Base-by-base conservation (phyloP, 1,140 invertebrate species). In the Drosophila nasuta region DNA sequence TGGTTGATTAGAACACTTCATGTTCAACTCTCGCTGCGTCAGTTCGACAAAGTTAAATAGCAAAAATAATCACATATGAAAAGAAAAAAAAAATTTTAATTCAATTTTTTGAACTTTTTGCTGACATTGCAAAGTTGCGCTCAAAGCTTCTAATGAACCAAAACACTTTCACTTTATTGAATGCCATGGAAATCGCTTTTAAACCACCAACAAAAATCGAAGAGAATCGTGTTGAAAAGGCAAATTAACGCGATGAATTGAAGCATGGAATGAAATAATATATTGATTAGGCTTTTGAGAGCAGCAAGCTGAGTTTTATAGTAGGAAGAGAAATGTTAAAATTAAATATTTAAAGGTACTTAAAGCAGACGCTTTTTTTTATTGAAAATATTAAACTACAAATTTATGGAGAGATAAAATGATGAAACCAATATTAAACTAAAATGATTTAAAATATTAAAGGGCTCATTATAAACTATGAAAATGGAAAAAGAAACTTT, bases 1-100 rank as follows among this genome's bases (percentile, higher is more conserved):
- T 77, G 77, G 41, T 89, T 88, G 85, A 88, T 88, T 88, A 81
- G 81, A 85, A 66, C 45, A 45, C 62, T 77, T 79, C 74, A 67
- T 46, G 17, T 28, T 43, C 7, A 7, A 11, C 11, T 17, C 11
- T 28, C 35, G 8, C 15, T 33, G 33, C 45, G 54, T 41, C 58
- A 38, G 38, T 56, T 38, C 35, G 28, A 13, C 25, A 68, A 69
- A 74, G 56, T 60, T 60, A 68, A 69, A 74, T 52, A 74, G 46
- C 60, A 48, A 57, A 72, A 65, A 54, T 74, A 51, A 58, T 20
- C 43, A 68, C 17, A 15, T 13, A 58, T 59, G 38, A 17, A 59
- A 13, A 65, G 20, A 20, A 49, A 43, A 25, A 66, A 25, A 49
- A 43, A 25, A 45, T 45, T 54, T 28, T 58, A 60, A 73, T 68